Conservation (phyloP, 2,113 vertebrate species). For the Anolis carolinensis region DNA sequence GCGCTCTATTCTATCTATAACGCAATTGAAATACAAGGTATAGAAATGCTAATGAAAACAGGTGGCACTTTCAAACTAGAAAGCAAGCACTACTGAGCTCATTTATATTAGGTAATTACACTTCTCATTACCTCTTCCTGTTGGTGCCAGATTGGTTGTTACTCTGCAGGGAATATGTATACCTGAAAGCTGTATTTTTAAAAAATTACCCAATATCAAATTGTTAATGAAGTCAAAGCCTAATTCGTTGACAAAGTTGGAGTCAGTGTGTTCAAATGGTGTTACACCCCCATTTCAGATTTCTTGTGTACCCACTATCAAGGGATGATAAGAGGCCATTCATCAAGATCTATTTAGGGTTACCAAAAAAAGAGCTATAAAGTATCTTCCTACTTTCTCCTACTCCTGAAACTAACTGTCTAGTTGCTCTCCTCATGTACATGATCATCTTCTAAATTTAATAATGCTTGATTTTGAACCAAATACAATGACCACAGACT, state of each 20-base stretch:
- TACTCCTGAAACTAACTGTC: background rate
- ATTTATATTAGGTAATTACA: conserved; percentile 68
- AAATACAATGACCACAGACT: conserved; percentile 17
- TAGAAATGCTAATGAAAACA: conserved; percentile 56
- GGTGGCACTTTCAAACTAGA: conserved; percentile 61
- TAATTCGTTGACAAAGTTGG: conserved; percentile 19
- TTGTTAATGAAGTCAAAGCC: conserved; percentile 54
- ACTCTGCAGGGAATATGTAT: conserved; percentile 53
- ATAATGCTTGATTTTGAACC: conserved; percentile 29
- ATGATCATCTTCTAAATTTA: background rate
- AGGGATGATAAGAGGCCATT: conserved; percentile 4
- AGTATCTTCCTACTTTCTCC: conserved; percentile 14
- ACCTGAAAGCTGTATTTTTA: conserved; percentile 55
- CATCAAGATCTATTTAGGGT: conserved; percentile 13
- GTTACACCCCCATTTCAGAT: too few species aligned
- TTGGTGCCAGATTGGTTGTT: conserved; percentile 58
- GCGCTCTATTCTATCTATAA: background rate
- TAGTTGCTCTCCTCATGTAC: background rate
- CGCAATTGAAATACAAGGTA: conserved; percentile 35
- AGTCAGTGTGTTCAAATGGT: conserved; percentile 14
- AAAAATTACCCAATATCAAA: conserved; percentile 46
- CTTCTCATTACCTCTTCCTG: conserved; percentile 63
- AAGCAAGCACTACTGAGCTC: conserved; percentile 61
- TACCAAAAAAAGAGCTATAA: background rate
- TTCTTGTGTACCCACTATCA: background rate